A percentile compares a stretch with the other conserved stretches of the same genome.
Conservation (phyloP, 1,140 invertebrate species). For the Linepithema humile region DNA sequence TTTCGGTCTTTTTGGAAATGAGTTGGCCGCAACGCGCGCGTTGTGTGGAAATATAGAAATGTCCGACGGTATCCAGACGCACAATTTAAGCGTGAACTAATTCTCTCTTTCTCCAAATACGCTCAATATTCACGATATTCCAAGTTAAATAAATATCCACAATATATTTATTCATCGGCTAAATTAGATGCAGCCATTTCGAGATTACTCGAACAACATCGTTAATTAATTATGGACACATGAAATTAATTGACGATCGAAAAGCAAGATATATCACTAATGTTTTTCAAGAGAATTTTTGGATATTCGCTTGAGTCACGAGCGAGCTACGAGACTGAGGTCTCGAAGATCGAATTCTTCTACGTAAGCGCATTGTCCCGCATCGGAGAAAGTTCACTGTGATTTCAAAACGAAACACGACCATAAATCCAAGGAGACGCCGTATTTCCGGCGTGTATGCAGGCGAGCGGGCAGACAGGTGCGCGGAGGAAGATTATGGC, state of each 20-base stretch:
- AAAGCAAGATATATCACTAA: not conserved
- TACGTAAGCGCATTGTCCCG: conserved; percentile 11
- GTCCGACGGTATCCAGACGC: conserved; percentile 1
- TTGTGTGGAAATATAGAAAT: conserved; percentile 9
- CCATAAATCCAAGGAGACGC: conserved; percentile 46
- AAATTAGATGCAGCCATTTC: not conserved
- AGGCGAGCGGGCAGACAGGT: not conserved
- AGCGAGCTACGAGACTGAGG: not conserved
- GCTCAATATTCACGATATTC: not conserved
- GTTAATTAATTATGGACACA: not conserved
- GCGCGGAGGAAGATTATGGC: not conserved
- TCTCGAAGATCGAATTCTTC: not conserved
- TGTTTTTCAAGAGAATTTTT: not conserved
- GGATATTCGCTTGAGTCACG: not conserved
- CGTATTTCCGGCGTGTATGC: not conserved
- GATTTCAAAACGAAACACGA: conserved; percentile 31
- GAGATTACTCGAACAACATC: not conserved
- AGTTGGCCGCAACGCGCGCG: conserved; percentile 58
- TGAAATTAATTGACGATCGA: too few species aligned
- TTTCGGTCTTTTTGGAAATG: conserved; percentile 81
- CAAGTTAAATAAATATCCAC: too few species aligned
- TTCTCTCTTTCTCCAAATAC: not conserved
- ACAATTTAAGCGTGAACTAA: not conserved
- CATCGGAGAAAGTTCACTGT: conserved; percentile 49
- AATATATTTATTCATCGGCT: too few species aligned